A percentile compares a stretch with the other conserved stretches of the same genome.
phyloP scores from a whole-genome alignment of 2,113 vertebrate species.

The Sakesphorus luctuosus region DNA sequence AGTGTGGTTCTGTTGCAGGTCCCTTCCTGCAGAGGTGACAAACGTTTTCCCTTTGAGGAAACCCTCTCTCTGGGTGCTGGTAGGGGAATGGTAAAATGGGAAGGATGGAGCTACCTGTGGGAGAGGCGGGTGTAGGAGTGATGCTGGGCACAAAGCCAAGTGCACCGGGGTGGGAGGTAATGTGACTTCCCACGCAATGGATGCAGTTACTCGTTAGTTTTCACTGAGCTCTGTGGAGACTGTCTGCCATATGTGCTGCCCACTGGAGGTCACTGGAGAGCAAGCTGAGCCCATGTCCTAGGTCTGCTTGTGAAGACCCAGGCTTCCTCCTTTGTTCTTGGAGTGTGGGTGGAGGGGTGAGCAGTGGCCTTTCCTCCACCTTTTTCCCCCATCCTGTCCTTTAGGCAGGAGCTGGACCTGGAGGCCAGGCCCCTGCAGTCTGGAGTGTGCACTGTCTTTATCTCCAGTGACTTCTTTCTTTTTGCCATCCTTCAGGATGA shows the following conservation, averaged over 20 bases:
- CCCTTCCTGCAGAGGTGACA: neutral
- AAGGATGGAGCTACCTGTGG: neutral
- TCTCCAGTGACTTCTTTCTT: neutral
- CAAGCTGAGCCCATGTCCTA: neutral
- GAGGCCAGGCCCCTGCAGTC: neutral
- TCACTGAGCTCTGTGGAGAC: neutral
- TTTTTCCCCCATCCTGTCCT: neutral
- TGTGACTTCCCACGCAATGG: neutral
- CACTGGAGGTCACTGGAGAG: constrained; percentile 59
- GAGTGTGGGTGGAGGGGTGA: neutral
- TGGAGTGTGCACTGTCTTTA: neutral
- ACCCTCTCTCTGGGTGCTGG: neutral
- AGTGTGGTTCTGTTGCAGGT: neutral
- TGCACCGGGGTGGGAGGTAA: neutral
- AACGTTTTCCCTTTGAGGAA: rapidly evolving
- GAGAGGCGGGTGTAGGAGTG: neutral
- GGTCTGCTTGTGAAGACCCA: neutral
- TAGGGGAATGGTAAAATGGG: neutral
- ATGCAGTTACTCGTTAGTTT: neutral
- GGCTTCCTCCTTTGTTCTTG: neutral
- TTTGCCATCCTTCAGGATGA: constrained; percentile 79
- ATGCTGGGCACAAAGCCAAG: neutral
- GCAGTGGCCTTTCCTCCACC: neutral
- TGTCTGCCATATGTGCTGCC: neutral
- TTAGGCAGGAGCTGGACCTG: neutral